Evolutionary conservation across 2,113 vertebrate species (phyloP), one percentile per base, ranked within the genome.

Genomic region (Columba livia): DNA sequence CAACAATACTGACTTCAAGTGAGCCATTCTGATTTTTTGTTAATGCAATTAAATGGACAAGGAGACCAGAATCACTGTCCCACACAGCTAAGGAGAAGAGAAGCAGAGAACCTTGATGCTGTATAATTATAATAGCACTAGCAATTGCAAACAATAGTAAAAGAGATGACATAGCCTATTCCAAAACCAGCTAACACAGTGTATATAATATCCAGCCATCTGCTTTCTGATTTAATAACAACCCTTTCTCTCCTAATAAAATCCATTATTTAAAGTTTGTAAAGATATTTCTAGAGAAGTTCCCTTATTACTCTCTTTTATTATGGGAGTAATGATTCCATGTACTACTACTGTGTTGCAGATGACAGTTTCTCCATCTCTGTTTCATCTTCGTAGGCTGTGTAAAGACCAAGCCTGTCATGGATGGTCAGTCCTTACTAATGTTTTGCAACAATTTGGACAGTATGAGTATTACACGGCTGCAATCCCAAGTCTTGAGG

Each of bases 141-240:
- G 29, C 8, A 72, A 9, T 69, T 69, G 11, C 44, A 48, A 85
- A 71, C 7, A 8, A 10, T 57, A 15, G 18, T 28, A 23, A 75
- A 60, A 58, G 21, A 66, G 31, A 64, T 54, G 51, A 28, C 3
- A 4, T 21, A 57, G 11, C 6, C 19, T 61, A 2, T 53, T 57
- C 66, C 5, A 2, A 57, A 60, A 87, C 12, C 26, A 81, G 21
- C 3, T 31, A 31, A 83, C 0, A 3, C 14, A 32, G 15, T 0
- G 0, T 53, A 26, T 44, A 17, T 38, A 17, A 19, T 34, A 44
- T 60, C 32, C 3, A 1, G 29, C 44, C 4, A 18, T 31, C 24
- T 85, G 24, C 16, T 79, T 79, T 50, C 8, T 40, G 14, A 29
- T 65, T 54, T 85, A 60, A 53, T 12, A 78, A 25, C 5, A 17